Conservation (phyloP, 2,797 vertebrate genomes). For the Molossus molossus region DNA sequence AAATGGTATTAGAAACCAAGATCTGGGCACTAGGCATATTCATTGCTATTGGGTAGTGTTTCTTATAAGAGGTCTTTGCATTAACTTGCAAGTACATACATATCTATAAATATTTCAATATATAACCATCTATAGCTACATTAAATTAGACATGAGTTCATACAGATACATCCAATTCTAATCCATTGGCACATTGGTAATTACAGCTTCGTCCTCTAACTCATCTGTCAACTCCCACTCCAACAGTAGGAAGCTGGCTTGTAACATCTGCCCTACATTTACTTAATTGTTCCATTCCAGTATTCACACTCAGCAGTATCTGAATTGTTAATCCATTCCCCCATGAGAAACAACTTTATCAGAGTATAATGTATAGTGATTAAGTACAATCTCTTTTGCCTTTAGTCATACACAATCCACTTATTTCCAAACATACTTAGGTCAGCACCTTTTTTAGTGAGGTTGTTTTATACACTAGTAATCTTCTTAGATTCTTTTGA, state of each 20-base stretch:
- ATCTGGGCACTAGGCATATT: not conserved
- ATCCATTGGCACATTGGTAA: not conserved
- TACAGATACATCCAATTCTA: not conserved
- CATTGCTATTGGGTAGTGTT: not conserved
- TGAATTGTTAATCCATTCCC: too few relatives aligned
- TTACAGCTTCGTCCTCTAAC: not conserved
- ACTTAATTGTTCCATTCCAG: too few relatives aligned
- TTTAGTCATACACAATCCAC: not conserved
- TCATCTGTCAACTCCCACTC: not conserved
- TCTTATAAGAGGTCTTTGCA: not conserved
- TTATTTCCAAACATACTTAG: slow-evolving; percentile 8
- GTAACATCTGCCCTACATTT: too few relatives aligned
- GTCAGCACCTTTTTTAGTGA: not conserved
- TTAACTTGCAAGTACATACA: not conserved
- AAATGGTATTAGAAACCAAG: not conserved
- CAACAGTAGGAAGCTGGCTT: too few relatives aligned
- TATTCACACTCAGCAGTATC: too few relatives aligned
- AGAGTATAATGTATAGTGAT: not conserved
- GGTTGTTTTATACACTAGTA: not conserved
- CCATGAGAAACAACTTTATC: not conserved
- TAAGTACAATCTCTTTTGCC: not conserved
- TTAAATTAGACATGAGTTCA: not conserved
- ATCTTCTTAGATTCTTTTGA: slow-evolving; percentile 15
- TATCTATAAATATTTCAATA: not conserved
- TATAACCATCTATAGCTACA: slow-evolving; percentile 6